Percentiles rank a stretch among this genome's conserved stretches.
phyloP scores from a whole-genome alignment of 2,797 vertebrate genomes.

The Diceros bicornis region DNA sequence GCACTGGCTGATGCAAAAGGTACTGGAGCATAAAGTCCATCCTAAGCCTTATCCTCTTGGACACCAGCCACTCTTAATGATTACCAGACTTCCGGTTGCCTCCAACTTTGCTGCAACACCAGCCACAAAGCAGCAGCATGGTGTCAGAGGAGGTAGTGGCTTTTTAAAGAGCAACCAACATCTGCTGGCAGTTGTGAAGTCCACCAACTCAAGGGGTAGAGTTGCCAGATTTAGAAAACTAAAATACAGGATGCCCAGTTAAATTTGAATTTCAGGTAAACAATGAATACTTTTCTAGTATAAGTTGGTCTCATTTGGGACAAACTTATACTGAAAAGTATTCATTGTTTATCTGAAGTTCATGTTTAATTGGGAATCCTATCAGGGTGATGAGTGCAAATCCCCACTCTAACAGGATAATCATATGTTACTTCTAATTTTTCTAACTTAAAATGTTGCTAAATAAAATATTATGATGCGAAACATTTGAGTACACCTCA shows the following conservation, averaged over 20 bases:
- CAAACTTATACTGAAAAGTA: not conserved
- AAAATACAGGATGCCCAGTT: not conserved
- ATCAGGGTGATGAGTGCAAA: not conserved
- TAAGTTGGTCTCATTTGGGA: not conserved
- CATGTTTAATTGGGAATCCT: not conserved
- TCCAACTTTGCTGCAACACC: not conserved
- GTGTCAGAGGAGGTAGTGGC: not conserved
- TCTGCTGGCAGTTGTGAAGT: not conserved
- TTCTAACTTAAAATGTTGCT: conserved; percentile 6
- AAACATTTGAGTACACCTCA: not conserved
- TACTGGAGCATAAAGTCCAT: not conserved
- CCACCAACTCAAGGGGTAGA: not conserved
- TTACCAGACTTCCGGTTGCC: not conserved
- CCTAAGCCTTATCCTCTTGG: not conserved
- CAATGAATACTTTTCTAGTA: conserved; percentile 10
- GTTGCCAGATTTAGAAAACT: not conserved
- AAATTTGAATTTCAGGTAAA: conserved; percentile 57
- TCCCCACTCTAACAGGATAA: not conserved
- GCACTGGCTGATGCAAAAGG: not conserved
- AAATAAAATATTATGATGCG: conserved; percentile 45
- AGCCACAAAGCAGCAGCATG: not conserved
- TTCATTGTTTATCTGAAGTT: not conserved
- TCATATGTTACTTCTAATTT: conserved; percentile 21
- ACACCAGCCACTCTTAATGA: not conserved
- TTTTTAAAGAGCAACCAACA: not conserved